Evolutionary conservation across 2,888 invertebrate species (phyloP), one percentile per base, ranked within the genome.

Genomic region (Liopterus haemorrhoidalis): DNA sequence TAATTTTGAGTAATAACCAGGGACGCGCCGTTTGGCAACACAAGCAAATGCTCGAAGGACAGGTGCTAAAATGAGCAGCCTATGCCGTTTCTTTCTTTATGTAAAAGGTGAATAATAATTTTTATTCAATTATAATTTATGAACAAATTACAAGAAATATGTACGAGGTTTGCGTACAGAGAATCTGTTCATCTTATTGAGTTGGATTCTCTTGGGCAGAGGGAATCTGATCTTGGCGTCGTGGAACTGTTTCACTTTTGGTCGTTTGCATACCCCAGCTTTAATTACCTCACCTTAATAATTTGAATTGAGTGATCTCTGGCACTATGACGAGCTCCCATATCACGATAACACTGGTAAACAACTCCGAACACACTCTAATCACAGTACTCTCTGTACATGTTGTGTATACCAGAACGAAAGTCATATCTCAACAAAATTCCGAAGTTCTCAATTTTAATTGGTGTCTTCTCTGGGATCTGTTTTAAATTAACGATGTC

Each of bases 381-480:
- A 70, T 99, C 99, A 57, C 99, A 82, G 75, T 99, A 99, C 71
- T 99, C 99, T 54, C 95, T 81, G 85, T 99, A 99, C 99, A 99
- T 99, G 78, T 99, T 99, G 77, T 99, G 97, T 46, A 94, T 96
- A 46, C 97, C 99, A 6, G 95, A 96, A 49, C 99, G 81, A 1
- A 97, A 99, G 68, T 97, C 95, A 66, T 99, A 99, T 59, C 99
- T 84, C 67, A 99, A 74, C 97, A 97, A 99, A 65, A 99, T 93
- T 52, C 97, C 99, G 66, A 92, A 97, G 75, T 99, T 99, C 81
- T 99, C 99, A 59, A 99, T 93, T 68, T 87, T 89, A 22, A 84
- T 76, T 4, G 97, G 95, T 36, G 88, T 85, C 66, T 85, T 93
- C 66, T 99, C 97, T 57, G 88, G 81, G 52, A 97, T 84, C 73